Conservation (phyloP, 2,113 vertebrate genomes). For the Rallus limicola region DNA sequence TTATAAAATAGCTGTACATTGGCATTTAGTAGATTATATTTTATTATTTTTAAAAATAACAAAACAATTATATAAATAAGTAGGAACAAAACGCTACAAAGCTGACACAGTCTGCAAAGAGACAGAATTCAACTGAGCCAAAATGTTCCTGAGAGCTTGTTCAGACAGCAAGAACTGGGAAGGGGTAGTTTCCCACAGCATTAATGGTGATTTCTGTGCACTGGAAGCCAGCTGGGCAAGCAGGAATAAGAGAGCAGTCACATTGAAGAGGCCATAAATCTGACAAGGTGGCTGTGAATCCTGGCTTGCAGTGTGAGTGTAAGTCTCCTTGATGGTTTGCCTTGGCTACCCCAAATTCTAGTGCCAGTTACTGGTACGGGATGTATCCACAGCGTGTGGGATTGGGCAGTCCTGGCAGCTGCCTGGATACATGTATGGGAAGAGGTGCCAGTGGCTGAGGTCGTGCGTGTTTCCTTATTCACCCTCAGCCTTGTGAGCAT, state of each 20-base stretch:
- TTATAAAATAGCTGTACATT: background rate
- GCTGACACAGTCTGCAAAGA: background rate
- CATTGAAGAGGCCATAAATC: background rate
- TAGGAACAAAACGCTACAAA: background rate
- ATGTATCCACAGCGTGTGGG: accelerated
- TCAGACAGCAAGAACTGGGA: background rate
- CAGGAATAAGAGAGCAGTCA: background rate
- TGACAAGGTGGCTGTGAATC: background rate
- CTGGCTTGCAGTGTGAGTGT: background rate
- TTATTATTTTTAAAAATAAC: background rate
- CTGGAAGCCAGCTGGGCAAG: no score
- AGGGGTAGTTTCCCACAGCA: background rate
- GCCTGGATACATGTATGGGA: accelerated
- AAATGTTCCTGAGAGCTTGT: background rate
- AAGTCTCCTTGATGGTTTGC: background rate
- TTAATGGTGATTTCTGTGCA: background rate
- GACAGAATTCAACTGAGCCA: background rate
- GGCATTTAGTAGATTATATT: background rate
- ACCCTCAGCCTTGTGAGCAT: background rate
- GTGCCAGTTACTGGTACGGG: background rate
- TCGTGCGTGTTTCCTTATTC: accelerated
- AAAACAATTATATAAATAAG: background rate
- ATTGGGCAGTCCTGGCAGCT: accelerated
- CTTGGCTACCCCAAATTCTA: background rate
- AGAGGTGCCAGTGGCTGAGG: background rate